Conservation (phyloP, 2,888 invertebrate species). For the Ochlodes sylvanus region DNA sequence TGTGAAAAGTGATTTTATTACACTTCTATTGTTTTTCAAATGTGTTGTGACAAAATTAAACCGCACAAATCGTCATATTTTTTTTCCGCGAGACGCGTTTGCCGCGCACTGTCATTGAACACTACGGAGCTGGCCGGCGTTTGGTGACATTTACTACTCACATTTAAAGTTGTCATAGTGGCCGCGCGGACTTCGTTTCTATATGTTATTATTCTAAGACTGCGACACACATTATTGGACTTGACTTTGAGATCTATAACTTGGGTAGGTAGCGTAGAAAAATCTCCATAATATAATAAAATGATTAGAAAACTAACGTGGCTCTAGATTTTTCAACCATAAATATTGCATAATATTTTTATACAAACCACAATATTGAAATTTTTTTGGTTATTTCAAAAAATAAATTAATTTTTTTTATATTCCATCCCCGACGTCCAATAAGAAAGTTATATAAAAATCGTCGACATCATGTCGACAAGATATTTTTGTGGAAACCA, state of each 20-base stretch:
- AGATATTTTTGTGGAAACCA: neutral
- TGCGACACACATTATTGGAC: neutral
- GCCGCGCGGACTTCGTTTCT: too few relatives aligned
- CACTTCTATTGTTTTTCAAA: too few relatives aligned
- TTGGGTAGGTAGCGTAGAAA: neutral
- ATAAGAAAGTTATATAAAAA: neutral
- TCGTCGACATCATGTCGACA: neutral
- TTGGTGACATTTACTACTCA: too few relatives aligned
- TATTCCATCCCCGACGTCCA: neutral
- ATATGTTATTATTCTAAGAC: too few relatives aligned
- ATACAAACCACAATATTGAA: neutral
- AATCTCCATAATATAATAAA: slow-evolving; percentile 3
- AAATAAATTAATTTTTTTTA: neutral
- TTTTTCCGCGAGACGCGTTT: too few relatives aligned
- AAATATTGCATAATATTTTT: neutral
- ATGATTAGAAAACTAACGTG: neutral
- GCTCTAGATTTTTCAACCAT: neutral
- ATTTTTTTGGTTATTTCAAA: neutral
- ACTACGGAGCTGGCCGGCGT: too few relatives aligned
- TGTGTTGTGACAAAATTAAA: too few relatives aligned
- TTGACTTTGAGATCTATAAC: slow-evolving; percentile 1
- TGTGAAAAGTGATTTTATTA: too few relatives aligned
- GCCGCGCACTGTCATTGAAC: too few relatives aligned
- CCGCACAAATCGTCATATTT: too few relatives aligned
- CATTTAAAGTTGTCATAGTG: too few relatives aligned